Conservation (phyloP, 2,113 vertebrate genomes). For the Neomonachus schauinslandi region DNA sequence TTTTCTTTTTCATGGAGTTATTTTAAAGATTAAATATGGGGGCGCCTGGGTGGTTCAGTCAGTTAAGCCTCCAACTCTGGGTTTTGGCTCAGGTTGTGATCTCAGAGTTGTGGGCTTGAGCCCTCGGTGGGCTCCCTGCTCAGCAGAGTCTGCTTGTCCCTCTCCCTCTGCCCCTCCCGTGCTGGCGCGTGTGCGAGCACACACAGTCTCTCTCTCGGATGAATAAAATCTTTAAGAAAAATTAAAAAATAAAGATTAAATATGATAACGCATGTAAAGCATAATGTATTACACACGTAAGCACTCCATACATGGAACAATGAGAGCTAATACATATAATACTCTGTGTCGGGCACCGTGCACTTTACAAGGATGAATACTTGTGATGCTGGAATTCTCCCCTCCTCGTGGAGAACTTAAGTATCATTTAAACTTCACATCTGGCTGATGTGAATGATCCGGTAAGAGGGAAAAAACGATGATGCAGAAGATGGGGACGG, state of each 20-base stretch:
- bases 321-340: not conserved
- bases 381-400: no score
- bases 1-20: no score
- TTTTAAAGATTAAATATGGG: no score
- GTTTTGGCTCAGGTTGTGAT: no score
- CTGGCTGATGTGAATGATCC: not conserved
- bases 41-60: no score
- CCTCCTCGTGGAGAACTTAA: not conserved
- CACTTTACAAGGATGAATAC: no score
- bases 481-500: not conserved
- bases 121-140: no score
- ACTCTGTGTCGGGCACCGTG: not conserved
- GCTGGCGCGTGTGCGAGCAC: fast-evolving
- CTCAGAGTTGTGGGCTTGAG: no score
- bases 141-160: no score
- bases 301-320: not conserved
- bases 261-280: not conserved
- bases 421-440: not conserved
- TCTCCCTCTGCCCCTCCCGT: not conserved
- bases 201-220: not conserved
- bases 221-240: not conserved
- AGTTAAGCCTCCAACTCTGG: no score
- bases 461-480: no score
- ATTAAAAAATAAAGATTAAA: not conserved
- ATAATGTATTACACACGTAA: not conserved